phyloP scores from a whole-genome alignment of 2,113 vertebrate species.

The Chaenogobius annularis region DNA sequence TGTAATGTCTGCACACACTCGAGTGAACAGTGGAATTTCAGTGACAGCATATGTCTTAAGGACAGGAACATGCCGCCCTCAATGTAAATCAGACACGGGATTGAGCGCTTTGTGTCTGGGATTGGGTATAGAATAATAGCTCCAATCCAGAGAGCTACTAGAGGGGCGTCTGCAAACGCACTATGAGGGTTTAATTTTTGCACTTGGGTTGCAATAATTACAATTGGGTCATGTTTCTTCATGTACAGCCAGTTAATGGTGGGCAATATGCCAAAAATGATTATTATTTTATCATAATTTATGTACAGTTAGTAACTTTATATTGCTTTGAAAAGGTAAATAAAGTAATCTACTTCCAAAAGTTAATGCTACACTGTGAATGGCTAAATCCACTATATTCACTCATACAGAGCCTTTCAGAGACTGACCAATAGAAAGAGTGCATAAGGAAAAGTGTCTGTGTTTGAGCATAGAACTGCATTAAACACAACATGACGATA shows the following conservation, averaged over 20 bases:
- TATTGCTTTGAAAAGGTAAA: no score
- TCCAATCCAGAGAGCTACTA: not conserved
- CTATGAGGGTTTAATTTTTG: not conserved
- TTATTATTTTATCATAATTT: no score
- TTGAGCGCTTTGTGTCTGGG: slow-evolving; percentile 31
- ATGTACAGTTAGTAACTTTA: no score
- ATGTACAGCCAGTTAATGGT: not conserved
- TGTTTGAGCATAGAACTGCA: no score
- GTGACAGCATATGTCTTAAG: slow-evolving; percentile 17
- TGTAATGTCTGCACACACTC: not conserved
- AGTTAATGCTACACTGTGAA: no score
- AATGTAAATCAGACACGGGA: slow-evolving; percentile 42
- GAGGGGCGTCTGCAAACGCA: not conserved
- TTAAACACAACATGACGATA: no score
- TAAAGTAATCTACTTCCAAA: no score
- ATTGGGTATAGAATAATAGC: slow-evolving; percentile 1
- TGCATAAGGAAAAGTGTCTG: no score
- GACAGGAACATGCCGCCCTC: slow-evolving; percentile 7
- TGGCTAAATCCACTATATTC: no score
- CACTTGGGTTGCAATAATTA: not conserved
- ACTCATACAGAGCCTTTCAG: no score
- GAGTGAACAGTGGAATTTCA: slow-evolving; percentile 14
- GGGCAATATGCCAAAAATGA: no score
- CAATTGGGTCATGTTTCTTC: not conserved
- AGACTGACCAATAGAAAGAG: no score